phyloP scores from a whole-genome alignment of 2,888 invertebrate species.

The Sphaerophoria rueppellii region DNA sequence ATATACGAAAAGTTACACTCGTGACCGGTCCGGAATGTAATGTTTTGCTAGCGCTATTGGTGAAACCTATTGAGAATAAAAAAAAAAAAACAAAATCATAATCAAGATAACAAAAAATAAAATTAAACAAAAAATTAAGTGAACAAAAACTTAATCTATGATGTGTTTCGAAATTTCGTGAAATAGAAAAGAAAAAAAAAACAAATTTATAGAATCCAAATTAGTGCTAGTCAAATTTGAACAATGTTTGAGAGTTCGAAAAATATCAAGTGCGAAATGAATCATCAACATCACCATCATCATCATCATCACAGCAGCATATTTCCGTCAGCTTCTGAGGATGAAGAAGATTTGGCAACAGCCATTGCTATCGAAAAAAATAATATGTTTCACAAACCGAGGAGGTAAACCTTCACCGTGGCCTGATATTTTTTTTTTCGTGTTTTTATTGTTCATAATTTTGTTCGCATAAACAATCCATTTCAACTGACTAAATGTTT shows the following conservation, averaged over 20 bases:
- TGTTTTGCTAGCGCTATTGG: conserved; percentile 26
- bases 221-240: conserved; percentile 24
- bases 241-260: conserved; percentile 45
- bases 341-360: conserved; percentile 80
- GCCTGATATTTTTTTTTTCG: not conserved
- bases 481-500: not conserved
- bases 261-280: conserved; percentile 46
- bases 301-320: conserved; percentile 74
- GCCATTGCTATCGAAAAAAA: conserved; percentile 80
- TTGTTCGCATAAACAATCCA: not conserved
- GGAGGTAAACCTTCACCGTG: conserved; percentile 76
- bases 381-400: conserved; percentile 80
- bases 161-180: conserved; percentile 4
- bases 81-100: conserved; percentile 28
- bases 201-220: conserved; percentile 7
- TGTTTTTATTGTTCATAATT: not conserved
- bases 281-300: not conserved
- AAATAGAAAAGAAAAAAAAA: not conserved
- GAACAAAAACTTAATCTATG: not conserved
- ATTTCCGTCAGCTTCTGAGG: conserved; percentile 80
- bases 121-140: conserved; percentile 33
- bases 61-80: conserved; percentile 39
- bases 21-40: conserved; percentile 47
- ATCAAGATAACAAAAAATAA: conserved; percentile 1
- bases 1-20: conserved; percentile 46